Percentiles rank a stretch among this genome's conserved stretches.
Conservation (phyloP, 30 jellyfish, hydroid and myxozoan species). For the Pseudorhiza aurosa region DNA sequence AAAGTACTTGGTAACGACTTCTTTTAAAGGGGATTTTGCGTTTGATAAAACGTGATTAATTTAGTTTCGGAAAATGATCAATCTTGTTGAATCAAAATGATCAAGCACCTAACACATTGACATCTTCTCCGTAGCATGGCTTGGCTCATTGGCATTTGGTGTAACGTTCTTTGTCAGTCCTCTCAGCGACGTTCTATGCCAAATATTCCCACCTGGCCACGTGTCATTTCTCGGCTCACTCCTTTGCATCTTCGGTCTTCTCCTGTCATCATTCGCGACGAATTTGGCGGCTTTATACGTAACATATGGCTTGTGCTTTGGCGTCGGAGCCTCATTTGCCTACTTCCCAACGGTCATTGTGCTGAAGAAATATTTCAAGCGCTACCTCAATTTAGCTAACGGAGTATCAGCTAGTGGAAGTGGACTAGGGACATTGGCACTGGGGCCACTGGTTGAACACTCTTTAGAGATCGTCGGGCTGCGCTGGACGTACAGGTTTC, state of each 20-base stretch:
- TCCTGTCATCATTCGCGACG: constrained; percentile 60
- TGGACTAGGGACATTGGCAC: constrained; percentile 64
- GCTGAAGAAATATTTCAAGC: constrained; percentile 47
- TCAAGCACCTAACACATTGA: no score
- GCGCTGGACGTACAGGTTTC: constrained; percentile 46
- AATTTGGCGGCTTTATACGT: constrained; percentile 26
- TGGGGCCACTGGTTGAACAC: constrained; percentile 38
- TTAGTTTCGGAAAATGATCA: no score
- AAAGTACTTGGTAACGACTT: no score
- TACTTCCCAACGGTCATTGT: constrained; percentile 65
- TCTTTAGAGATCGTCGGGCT: constrained; percentile 47
- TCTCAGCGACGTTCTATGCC: constrained; percentile 51
- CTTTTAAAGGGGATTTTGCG: no score
- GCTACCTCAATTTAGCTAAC: constrained; percentile 63
- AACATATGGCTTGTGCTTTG: constrained; percentile 67
- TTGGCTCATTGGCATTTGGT: constrained; percentile 77
- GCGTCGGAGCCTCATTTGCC: constrained; percentile 56
- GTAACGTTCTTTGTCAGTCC: constrained; percentile 59
- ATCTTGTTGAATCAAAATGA: no score
- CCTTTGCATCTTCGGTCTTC: constrained; percentile 52
- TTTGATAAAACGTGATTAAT: no score
- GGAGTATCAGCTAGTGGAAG: constrained; percentile 80
- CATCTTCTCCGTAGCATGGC: constrained; percentile 45
- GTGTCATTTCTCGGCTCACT: constrained; percentile 57
- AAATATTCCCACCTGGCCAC: constrained; percentile 1